Conservation (phyloP, 2,797 vertebrate species). For the Onychomys torridus region DNA sequence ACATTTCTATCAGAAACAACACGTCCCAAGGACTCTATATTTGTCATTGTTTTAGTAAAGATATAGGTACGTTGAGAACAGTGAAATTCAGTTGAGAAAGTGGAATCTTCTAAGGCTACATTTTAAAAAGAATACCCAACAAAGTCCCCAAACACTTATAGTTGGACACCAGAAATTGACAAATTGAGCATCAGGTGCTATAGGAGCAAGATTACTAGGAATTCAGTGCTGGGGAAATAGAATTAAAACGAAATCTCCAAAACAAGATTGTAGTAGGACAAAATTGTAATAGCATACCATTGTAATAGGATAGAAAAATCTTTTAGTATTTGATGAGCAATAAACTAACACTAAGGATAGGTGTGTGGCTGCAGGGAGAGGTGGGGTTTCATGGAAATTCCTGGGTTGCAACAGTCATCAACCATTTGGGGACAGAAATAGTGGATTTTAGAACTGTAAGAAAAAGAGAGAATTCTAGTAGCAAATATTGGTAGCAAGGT, state of each 20-base stretch:
- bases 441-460: neutral
- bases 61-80: neutral
- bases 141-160: neutral
- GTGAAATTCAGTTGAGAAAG: neutral
- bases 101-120: neutral
- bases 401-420: neutral
- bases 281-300: neutral
- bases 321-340: neutral
- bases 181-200: neutral
- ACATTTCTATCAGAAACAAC: neutral
- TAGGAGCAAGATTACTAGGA: neutral
- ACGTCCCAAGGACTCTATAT: neutral
- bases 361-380: neutral
- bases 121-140: constrained; percentile 31
- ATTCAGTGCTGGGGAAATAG: neutral
- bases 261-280: neutral
- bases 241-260: neutral
- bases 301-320: neutral
- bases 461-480: neutral
- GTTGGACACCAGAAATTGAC: neutral
- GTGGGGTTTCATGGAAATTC: neutral
- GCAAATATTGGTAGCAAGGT: no score
- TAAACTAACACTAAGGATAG: neutral
- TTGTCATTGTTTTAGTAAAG: neutral
- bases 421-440: neutral